Percentiles rank a stretch among this genome's conserved stretches.
These are phyloP conservation scores for Pegoplata infirma DNA, from an alignment of 2,888 invertebrate genomes.

Conservation along the genomic window DNA sequence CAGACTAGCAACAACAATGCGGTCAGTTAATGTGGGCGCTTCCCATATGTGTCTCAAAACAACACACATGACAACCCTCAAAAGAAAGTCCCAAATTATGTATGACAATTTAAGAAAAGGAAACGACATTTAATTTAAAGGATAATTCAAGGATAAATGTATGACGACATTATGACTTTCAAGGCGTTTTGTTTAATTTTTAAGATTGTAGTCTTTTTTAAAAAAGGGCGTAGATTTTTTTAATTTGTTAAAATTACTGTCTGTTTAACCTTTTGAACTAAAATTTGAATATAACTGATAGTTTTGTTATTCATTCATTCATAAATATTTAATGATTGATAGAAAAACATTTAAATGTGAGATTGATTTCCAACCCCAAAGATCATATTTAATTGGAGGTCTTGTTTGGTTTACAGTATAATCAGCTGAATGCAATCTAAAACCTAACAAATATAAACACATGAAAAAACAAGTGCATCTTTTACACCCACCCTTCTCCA, in stretches of 20 bases:
- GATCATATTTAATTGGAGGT: slow-evolving; percentile 14
- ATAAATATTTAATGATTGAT: slow-evolving; percentile 14
- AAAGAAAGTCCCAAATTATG: slow-evolving; percentile 2
- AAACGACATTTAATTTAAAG: slow-evolving; percentile 29
- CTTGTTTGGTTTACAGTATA: slow-evolving; percentile 42
- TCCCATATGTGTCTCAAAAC: slow-evolving; percentile 53
- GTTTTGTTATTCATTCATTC: neutral
- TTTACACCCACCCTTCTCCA: slow-evolving; percentile 7
- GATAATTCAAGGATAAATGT: slow-evolving; percentile 35
- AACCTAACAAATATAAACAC: slow-evolving; percentile 39
- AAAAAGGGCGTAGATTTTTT: slow-evolving; percentile 36
- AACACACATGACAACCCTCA: slow-evolving; percentile 48
- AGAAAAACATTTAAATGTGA: slow-evolving; percentile 16
- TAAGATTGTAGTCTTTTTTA: slow-evolving; percentile 5
- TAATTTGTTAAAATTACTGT: slow-evolving; percentile 50
- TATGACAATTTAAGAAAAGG: slow-evolving; percentile 21
- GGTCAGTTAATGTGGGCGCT: slow-evolving; percentile 55
- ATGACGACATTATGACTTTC: slow-evolving; percentile 39
- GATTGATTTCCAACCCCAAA: neutral
- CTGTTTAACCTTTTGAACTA: slow-evolving; percentile 39
- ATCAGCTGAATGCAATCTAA: slow-evolving; percentile 52
- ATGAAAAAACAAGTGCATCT: slow-evolving; percentile 50
- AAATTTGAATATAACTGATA: neutral
- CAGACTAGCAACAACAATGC: slow-evolving; percentile 58
- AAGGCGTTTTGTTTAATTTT: slow-evolving; percentile 59